Evolutionary conservation across 2,113 vertebrate genomes (phyloP).

Genomic region (Apodemus sylvaticus): DNA sequence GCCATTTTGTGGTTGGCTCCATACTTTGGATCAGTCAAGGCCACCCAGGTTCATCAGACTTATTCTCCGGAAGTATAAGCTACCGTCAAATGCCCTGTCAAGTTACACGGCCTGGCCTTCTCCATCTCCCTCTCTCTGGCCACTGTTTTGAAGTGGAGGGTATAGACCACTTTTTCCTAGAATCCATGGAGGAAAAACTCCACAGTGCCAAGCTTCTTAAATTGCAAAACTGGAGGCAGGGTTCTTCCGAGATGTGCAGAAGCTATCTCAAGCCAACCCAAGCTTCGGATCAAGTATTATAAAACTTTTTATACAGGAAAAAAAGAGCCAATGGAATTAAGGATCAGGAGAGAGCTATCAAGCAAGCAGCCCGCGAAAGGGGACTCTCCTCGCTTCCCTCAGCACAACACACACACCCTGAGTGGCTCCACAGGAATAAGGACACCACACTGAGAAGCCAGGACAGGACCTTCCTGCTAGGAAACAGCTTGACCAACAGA

Average conservation of each 20-base stretch:
- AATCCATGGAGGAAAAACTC: neutral
- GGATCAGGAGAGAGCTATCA: too few relatives aligned
- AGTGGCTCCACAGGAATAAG: neutral
- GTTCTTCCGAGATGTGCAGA: neutral
- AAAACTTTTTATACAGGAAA: neutral
- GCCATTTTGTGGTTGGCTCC: neutral
- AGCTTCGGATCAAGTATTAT: neutral
- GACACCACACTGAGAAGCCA: neutral
- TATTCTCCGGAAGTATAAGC: too few relatives aligned
- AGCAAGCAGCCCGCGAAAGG: neutral
- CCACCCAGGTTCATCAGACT: neutral
- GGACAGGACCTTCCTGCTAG: too few relatives aligned
- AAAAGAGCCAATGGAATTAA: too few relatives aligned
- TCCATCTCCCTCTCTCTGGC: neutral
- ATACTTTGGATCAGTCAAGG: neutral
- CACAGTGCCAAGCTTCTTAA: neutral
- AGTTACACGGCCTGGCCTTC: neutral
- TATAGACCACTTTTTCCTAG: neutral
- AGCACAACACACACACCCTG: too few relatives aligned
- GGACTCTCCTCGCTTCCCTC: too few relatives aligned
- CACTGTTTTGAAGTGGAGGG: neutral
- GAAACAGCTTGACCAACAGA: accelerated
- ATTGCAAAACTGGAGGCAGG: neutral
- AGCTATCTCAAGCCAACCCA: neutral
- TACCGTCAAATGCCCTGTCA: neutral